Evolutionary conservation across 2,888 invertebrate genomes (phyloP).

Genomic region (Erebia ligea): DNA sequence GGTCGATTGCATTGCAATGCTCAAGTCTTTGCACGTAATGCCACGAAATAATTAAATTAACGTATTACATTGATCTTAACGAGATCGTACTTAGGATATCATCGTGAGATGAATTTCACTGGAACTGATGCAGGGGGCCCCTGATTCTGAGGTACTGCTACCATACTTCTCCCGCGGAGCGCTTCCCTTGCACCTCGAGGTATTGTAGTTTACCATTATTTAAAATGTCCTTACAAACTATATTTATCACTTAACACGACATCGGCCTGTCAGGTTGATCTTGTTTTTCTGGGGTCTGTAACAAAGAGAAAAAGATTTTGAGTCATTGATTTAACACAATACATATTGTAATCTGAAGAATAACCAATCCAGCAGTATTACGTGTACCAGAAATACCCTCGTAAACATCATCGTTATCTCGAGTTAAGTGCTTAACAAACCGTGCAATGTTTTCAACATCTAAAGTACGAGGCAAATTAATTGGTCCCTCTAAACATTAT

Average conservation of each 20-base stretch:
- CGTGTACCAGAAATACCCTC: constrained; percentile 23
- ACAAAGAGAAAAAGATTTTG: constrained; percentile 67
- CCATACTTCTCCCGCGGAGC: constrained; percentile 45
- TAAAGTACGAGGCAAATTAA: constrained; percentile 27
- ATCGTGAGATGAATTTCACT: constrained; percentile 74
- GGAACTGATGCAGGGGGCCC: constrained; percentile 63
- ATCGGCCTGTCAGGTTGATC: constrained; percentile 84
- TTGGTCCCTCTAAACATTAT: constrained; percentile 46
- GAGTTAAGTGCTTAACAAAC: constrained; percentile 24
- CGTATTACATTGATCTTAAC: constrained; percentile 77
- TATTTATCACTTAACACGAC: constrained; percentile 65
- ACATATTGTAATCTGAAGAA: neutral
- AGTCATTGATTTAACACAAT: constrained; percentile 44
- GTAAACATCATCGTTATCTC: neutral
- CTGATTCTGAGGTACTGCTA: constrained; percentile 44
- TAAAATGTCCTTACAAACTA: constrained; percentile 66
- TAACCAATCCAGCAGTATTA: neutral
- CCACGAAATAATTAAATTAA: constrained; percentile 76
- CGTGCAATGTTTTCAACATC: constrained; percentile 31
- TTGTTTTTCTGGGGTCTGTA: constrained; percentile 86
- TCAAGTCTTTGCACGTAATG: constrained; percentile 75
- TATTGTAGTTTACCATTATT: constrained; percentile 71
- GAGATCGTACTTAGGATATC: constrained; percentile 82
- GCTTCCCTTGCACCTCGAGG: constrained; percentile 60
- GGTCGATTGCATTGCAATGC: constrained; percentile 76